Evolutionary conservation across 2,888 invertebrate species (phyloP), one percentile per base, ranked within the genome.

Genomic region (Ditula angustiorana): DNA sequence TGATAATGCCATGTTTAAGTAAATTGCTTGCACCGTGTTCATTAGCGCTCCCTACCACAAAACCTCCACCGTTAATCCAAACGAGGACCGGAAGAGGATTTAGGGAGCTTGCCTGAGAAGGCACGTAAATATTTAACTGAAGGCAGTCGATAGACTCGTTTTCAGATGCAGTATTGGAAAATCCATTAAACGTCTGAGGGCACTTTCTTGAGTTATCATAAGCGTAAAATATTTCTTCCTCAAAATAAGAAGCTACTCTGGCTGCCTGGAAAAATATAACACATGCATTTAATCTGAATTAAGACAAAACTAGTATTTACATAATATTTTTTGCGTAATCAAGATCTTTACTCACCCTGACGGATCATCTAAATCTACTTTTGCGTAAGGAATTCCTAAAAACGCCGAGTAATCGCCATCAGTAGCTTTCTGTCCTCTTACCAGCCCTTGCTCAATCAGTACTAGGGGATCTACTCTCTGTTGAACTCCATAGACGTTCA

Each of bases 81-180:
- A 90, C 85, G 44, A 92, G 64, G 1, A 92, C 92, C 13, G 92
- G 91, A 30, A 91, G 67, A 2, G 88, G 90, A 63, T 81, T 88
- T 11, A 68, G 74, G 3, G 81, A 75, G 58, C 85, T 86, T 1
- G 92, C 91, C 60, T 71, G 67, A 33, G 76, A 80, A 4, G 92
- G 92, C 2, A 89, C 87, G 66, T 83, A 90, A 0, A 96, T 94
- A 77, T 96, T 96, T 5, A 96, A 77, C 65, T 93, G 94, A 0
- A 96, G 90, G 68, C 96, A 96, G 77, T 95, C 94, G 65, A 94
- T 85, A 47, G 78, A 73, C 60, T 89, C 72, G n/a, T 66, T 28
- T 67, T 50, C 24, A 30, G 41, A 19, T 13, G 10, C 2, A 19
- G 19, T 8, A 2, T 19, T 44, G 10, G 44, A 21, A 44, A 44